Conservation (phyloP, 2,888 invertebrate genomes). For the Pterostichus niger region DNA sequence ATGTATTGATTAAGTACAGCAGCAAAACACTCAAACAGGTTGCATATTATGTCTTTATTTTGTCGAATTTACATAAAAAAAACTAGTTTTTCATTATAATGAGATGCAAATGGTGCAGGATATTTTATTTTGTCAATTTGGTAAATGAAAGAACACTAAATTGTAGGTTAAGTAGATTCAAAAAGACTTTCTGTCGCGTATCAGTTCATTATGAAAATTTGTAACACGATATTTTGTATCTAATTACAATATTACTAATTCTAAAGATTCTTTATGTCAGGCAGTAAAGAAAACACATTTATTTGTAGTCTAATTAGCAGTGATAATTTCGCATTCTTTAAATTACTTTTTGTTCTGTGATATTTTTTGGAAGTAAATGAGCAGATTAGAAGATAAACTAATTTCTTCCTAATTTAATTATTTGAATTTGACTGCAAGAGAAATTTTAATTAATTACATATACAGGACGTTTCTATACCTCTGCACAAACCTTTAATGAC, state of each 20-base stretch:
- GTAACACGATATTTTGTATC: constrained; percentile 14
- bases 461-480: no score
- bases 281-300: neutral
- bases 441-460: no score
- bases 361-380: no score
- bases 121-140: constrained; percentile 46
- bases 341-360: no score
- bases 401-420: no score
- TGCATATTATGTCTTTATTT: constrained; percentile 37
- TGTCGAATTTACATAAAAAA: constrained; percentile 35
- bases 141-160: constrained; percentile 17
- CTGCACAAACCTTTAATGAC: no score
- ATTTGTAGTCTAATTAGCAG: neutral
- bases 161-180: constrained; percentile 49
- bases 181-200: constrained; percentile 1
- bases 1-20: neutral
- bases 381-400: no score
- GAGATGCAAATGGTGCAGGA: constrained; percentile 53
- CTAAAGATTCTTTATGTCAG: neutral
- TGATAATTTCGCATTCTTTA: constrained; percentile 1
- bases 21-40: neutral
- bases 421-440: no score
- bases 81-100: constrained; percentile 45
- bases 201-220: constrained; percentile 25
- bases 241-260: constrained; percentile 34